These are phyloP conservation scores for Spinus pinus DNA, from an alignment of 2,797 vertebrate genomes.

Conservation along the genomic window DNA sequence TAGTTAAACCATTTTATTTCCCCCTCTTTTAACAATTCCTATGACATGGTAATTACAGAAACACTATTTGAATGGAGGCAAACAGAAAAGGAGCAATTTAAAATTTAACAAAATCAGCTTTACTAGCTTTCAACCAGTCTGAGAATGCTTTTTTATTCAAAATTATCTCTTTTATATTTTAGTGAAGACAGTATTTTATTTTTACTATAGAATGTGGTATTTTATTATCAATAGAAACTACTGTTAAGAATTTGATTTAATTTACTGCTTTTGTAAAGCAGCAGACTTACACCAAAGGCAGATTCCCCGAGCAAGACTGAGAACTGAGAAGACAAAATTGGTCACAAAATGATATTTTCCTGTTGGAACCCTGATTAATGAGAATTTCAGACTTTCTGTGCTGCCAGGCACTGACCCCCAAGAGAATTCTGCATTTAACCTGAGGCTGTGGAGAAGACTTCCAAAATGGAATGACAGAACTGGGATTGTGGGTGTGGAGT, in stretches of 20 bases:
- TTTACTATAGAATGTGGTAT: not conserved
- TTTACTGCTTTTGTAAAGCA: not conserved
- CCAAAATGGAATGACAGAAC: not conserved
- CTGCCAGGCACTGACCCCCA: not conserved
- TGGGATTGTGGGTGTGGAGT: not conserved
- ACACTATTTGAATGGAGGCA: not conserved
- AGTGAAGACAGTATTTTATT: not conserved
- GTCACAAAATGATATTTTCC: not conserved
- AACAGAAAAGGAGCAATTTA: not conserved
- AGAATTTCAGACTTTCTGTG: not conserved
- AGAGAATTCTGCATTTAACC: not conserved
- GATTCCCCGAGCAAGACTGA: not conserved
- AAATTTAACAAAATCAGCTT: not conserved
- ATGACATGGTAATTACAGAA: not conserved
- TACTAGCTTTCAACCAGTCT: not conserved
- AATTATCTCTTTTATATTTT: not conserved
- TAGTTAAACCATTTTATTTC: not conserved
- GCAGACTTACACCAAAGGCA: not conserved
- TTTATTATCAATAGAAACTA: not conserved
- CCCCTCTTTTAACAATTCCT: constrained; percentile 8
- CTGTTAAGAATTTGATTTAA: not conserved
- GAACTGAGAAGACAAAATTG: not conserved
- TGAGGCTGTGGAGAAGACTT: not conserved
- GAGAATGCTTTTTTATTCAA: not conserved
- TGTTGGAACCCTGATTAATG: fast-evolving